Evolutionary conservation across 2,113 vertebrate genomes (phyloP), one percentile per base, ranked within the genome.

Genomic region (Irena cyanogastra): DNA sequence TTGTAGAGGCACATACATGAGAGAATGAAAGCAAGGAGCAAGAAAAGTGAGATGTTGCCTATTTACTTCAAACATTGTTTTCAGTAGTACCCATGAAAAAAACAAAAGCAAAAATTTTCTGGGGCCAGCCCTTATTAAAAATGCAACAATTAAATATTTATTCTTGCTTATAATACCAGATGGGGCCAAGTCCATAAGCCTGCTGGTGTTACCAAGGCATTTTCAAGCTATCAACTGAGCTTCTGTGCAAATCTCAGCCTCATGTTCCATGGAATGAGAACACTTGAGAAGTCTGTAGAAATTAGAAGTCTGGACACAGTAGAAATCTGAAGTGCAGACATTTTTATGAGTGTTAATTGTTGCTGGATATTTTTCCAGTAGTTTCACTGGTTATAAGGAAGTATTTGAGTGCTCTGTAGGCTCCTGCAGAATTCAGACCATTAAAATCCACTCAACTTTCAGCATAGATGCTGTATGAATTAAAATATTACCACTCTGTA

Each of bases 131-230:
- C 66, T 92, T 90, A 85, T 71, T 87, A 91, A 53, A 91, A 31
- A 94, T 74, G 78, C 4, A 83, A 56, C 11, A 74, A 90, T 93
- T 47, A 93, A 92, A 88, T 95, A 93, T 83, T 96, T 83, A 93
- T 74, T 85, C 24, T 56, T 89, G 54, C 44, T 80, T 90, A 81
- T 60, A 90, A 93, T 85, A 90, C 33, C 63, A 77, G 70, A 68
- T 33, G 70, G 28, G 61, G 65, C 76, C 84, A 80, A 72, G 33
- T 39, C 75, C 54, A 21, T 47, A 45, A 91, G 59, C 47, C 39
- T 83, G 50, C 54, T 75, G 56, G 41, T 56, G 54, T 89, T 81
- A 90, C 47, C 79, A 86, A 83, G 64, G 82, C 45, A 74, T 47
- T 88, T 59, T 27, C 66, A 92, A 86, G 33, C 35, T 66, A 49